Conservation (phyloP, 2,113 vertebrate species). For the Lagopus muta region DNA sequence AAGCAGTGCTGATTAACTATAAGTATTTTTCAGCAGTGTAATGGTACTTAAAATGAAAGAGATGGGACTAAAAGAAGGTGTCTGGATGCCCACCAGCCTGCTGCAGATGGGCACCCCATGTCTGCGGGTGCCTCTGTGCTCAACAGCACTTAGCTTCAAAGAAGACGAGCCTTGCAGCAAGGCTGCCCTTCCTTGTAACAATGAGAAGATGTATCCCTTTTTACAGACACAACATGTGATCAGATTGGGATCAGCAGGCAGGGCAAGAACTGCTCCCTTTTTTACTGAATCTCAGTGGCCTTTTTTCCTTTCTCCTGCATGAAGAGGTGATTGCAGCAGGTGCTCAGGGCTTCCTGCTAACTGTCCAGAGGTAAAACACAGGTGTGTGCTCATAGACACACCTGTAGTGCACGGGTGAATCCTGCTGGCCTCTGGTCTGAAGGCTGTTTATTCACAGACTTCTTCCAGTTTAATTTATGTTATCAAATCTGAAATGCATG, state of each 20-base stretch:
- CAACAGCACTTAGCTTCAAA: background rate
- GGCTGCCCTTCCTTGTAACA: background rate
- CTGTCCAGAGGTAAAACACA: background rate
- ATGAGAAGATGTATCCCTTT: background rate
- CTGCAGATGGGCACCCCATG: fast-evolving
- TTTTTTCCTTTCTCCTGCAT: background rate
- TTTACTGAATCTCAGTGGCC: background rate
- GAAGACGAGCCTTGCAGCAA: background rate
- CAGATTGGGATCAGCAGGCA: background rate
- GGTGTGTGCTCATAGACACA: background rate
- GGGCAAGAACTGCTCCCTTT: background rate
- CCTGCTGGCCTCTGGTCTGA: background rate
- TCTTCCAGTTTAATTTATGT: background rate
- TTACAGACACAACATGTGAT: background rate
- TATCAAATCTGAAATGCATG: background rate
- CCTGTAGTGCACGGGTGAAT: fast-evolving
- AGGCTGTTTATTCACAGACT: background rate
- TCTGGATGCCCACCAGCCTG: background rate
- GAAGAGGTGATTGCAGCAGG: background rate
- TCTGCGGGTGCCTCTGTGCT: background rate
- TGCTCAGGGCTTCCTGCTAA: background rate
- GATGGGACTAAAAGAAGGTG: background rate
- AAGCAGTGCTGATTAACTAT: slow-evolving; percentile 30
- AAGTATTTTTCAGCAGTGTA: slow-evolving; percentile 47
- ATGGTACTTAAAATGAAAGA: background rate